A percentile compares a stretch with the other conserved stretches of the same genome.
These are phyloP conservation scores for Cheilosia vernalis DNA, from an alignment of 2,888 invertebrate species.

Conservation along the genomic window DNA sequence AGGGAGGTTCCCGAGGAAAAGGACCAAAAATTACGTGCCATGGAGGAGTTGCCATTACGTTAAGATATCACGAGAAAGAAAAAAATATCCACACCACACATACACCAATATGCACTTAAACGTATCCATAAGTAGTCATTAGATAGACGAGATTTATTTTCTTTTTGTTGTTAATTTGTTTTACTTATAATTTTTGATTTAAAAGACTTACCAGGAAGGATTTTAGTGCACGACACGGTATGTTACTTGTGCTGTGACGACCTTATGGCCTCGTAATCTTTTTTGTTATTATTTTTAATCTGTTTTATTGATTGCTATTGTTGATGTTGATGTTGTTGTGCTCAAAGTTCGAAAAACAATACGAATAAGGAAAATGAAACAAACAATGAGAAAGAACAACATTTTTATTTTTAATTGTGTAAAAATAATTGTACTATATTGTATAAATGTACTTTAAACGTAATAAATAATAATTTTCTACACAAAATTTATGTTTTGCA, in stretches of 20 bases:
- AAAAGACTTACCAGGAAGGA: constrained; percentile 37
- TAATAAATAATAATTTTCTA: constrained; percentile 57
- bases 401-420: constrained; percentile 44
- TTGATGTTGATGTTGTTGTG: constrained; percentile 47
- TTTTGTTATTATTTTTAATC: constrained; percentile 30
- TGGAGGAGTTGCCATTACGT: constrained; percentile 82
- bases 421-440: constrained; percentile 34
- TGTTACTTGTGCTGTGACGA: background rate
- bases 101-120: constrained; percentile 22
- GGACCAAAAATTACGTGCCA: constrained; percentile 79
- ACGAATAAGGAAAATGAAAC: background rate
- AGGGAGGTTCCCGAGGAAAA: constrained; percentile 80
- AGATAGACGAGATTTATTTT: constrained; percentile 53
- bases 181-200: constrained; percentile 20
- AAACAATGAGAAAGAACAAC: constrained; percentile 1
- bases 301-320: constrained; percentile 37
- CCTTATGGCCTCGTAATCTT: background rate
- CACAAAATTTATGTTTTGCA: background rate
- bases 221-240: background rate
- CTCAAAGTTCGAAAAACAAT: constrained; percentile 15
- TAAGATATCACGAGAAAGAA: constrained; percentile 71
- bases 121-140: constrained; percentile 47
- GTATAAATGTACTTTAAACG: constrained; percentile 25
- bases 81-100: background rate
- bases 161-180: constrained; percentile 27